Evolutionary conservation across 2,888 invertebrate genomes (phyloP).

Genomic region (Diarsia mendica): DNA sequence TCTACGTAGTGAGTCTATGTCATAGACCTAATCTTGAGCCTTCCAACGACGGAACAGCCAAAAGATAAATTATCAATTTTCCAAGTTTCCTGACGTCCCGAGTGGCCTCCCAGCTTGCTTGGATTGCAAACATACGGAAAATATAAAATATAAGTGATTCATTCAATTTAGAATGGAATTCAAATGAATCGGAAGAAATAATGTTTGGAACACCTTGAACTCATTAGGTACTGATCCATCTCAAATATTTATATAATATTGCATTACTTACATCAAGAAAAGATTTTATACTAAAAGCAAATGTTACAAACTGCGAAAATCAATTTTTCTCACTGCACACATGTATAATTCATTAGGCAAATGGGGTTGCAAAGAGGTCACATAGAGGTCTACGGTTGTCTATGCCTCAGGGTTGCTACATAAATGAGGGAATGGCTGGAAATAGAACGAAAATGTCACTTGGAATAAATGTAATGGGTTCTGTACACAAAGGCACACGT

Average conservation of each 20-base stretch:
- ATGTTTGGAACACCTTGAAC: constrained; percentile 42
- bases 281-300: constrained; percentile 31
- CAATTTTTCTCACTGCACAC: constrained; percentile 31
- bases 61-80: not conserved
- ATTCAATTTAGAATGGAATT: constrained; percentile 21
- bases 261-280: constrained; percentile 41
- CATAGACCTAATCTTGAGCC: too few relatives aligned
- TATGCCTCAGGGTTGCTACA: constrained; percentile 50
- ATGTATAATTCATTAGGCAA: constrained; percentile 72
- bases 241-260: constrained; percentile 41
- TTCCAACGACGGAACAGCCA: not conserved
- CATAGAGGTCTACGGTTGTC: constrained; percentile 59
- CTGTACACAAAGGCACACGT: constrained; percentile 27
- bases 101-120: not conserved
- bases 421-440: constrained; percentile 49
- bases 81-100: not conserved
- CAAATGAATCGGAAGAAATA: constrained; percentile 31
- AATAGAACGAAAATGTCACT: constrained; percentile 58
- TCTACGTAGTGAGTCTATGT: too few relatives aligned
- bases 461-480: constrained; percentile 43
- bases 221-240: constrained; percentile 37
- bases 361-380: constrained; percentile 69
- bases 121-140: not conserved
- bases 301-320: constrained; percentile 39
- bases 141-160: constrained; percentile 3